Percentiles rank a stretch among this genome's conserved stretches.
phyloP scores from a whole-genome alignment of 2,797 vertebrate species.

The Linurgus olivaceus region DNA sequence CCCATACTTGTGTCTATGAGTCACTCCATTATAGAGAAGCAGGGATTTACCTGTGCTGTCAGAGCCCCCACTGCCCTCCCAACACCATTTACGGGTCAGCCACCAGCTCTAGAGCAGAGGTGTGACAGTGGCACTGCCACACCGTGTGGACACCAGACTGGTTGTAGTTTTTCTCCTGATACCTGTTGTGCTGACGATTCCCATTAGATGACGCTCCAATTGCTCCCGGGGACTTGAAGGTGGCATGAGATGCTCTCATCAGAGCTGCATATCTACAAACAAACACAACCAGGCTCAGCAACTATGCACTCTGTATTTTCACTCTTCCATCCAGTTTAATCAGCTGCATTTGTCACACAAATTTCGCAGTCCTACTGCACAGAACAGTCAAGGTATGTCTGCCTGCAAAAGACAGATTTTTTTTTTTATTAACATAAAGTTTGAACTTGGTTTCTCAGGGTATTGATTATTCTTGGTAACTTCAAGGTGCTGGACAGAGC shows the following conservation, averaged over 20 bases:
- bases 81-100: not conserved
- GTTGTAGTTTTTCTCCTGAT: not conserved
- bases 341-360: not conserved
- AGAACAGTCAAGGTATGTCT: not conserved
- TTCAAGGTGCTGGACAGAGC: not conserved
- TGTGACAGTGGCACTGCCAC: not conserved
- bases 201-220: slow-evolving; percentile 57
- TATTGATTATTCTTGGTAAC: not conserved
- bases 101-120: not conserved
- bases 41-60: not conserved
- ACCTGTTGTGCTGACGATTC: slow-evolving; percentile 77
- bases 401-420: not conserved
- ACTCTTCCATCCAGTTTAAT: not conserved
- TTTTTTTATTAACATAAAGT: not conserved
- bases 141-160: not conserved
- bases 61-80: not conserved
- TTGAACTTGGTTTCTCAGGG: not conserved
- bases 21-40: accelerated
- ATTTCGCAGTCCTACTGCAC: not conserved
- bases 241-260: slow-evolving; percentile 69
- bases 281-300: slow-evolving; percentile 24
- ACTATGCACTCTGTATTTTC: not conserved
- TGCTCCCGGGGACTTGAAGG: slow-evolving; percentile 46
- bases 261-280: slow-evolving; percentile 78
- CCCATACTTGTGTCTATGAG: not conserved